phyloP scores from a whole-genome alignment of 2,797 vertebrate genomes.

The Tenualosa ilisha region DNA sequence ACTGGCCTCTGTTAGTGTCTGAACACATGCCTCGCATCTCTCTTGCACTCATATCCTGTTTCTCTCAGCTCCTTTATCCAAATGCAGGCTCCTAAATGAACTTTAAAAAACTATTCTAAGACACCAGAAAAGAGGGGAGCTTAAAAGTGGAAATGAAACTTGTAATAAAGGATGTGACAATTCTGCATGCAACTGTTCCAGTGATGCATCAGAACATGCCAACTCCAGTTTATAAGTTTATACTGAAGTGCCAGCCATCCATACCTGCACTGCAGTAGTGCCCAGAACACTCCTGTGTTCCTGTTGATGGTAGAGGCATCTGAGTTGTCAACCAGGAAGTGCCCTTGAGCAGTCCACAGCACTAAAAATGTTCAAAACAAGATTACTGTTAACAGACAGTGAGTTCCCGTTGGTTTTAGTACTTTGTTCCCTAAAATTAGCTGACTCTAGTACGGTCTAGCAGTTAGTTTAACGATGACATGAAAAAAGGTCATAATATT shows the following conservation, averaged over 20 bases:
- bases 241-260: not conserved
- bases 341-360: constrained; percentile 83
- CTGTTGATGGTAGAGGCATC: constrained; percentile 79
- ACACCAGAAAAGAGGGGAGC: not conserved
- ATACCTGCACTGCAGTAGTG: constrained; percentile 82
- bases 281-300: constrained; percentile 83
- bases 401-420: not conserved
- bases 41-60: not conserved
- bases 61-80: not conserved
- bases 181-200: not conserved
- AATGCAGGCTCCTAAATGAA: not conserved
- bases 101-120: not conserved
- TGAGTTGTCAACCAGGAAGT: constrained; percentile 79
- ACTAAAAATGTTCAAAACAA: constrained; percentile 51
- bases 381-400: not conserved
- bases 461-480: not conserved
- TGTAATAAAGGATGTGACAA: not conserved
- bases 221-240: not conserved
- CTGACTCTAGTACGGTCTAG: not conserved
- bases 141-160: not conserved
- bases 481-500: not conserved
- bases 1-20: not conserved
- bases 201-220: not conserved
- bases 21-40: not conserved
- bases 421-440: not conserved